phyloP scores from a whole-genome alignment of 2,888 invertebrate genomes.

The Acrobasis repandana region DNA sequence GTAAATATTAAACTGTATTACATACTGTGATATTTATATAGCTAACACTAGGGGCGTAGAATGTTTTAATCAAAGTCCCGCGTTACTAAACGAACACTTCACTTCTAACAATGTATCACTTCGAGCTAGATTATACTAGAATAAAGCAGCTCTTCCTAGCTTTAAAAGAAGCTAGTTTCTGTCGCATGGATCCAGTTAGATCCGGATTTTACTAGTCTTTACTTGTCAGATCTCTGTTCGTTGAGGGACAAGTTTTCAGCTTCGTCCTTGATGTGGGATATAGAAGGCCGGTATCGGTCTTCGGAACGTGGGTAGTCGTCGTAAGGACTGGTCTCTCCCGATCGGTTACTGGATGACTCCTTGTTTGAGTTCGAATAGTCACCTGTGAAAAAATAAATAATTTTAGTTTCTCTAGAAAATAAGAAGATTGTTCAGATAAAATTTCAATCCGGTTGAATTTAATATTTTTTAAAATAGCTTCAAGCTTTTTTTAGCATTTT shows the following conservation, averaged over 20 bases:
- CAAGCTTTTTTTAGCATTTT: no score
- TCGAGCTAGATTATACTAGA: background rate
- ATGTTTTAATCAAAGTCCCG: background rate
- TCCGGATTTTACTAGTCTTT: slow-evolving; percentile 35
- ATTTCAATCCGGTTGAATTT: background rate
- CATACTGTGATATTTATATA: slow-evolving; percentile 55
- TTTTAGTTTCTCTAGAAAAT: no score
- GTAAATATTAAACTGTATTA: slow-evolving; percentile 67
- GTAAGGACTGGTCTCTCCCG: slow-evolving; percentile 73
- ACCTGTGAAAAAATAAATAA: slow-evolving; percentile 35
- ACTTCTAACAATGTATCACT: slow-evolving; percentile 10
- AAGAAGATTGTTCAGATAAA: no score
- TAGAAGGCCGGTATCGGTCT: slow-evolving; percentile 68
- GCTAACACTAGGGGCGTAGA: slow-evolving; percentile 38
- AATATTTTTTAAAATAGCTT: no score
- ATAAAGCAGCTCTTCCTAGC: slow-evolving; percentile 10
- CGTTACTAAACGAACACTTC: slow-evolving; percentile 11
- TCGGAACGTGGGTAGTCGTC: slow-evolving; percentile 71
- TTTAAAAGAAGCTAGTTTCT: background rate
- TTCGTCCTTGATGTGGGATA: slow-evolving; percentile 76
- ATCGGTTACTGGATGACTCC: slow-evolving; percentile 70
- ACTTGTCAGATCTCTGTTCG: slow-evolving; percentile 78
- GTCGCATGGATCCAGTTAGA: slow-evolving; percentile 30
- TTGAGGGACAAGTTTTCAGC: slow-evolving; percentile 79
- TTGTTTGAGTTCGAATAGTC: slow-evolving; percentile 71